Evolutionary conservation across 2,888 invertebrate genomes (phyloP).

Genomic region (Isotomurus palustris): DNA sequence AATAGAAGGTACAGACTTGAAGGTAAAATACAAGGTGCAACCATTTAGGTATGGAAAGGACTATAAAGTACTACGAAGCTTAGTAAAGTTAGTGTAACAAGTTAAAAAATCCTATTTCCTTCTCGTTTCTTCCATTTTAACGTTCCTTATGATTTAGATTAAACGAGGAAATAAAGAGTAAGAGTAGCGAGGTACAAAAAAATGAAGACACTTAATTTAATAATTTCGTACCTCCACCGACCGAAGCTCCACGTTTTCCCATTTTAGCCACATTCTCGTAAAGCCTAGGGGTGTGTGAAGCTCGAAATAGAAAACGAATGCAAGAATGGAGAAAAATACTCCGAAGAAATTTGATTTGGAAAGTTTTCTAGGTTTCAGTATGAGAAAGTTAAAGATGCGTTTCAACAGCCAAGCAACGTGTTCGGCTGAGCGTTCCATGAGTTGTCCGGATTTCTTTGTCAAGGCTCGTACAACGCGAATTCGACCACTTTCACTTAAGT

Average conservation of each 20-base stretch:
- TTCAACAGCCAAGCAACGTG: constrained; percentile 10
- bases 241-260: constrained; percentile 47
- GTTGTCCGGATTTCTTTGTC: not conserved
- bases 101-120: no score
- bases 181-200: no score
- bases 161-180: no score
- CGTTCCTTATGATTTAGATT: no score
- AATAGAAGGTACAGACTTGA: no score
- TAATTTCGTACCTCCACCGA: constrained; percentile 43
- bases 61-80: no score
- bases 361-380: constrained; percentile 33
- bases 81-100: no score
- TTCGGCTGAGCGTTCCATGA: not conserved
- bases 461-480: not conserved
- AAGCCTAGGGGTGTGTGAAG: constrained; percentile 48
- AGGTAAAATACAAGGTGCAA: no score
- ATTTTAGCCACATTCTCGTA: constrained; percentile 47
- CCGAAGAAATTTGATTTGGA: constrained; percentile 43
- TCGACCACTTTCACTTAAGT: constrained; percentile 4
- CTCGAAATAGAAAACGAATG: constrained; percentile 46
- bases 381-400: constrained; percentile 27
- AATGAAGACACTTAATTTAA: no score
- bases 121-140: no score
- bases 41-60: no score
- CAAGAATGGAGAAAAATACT: constrained; percentile 44